Evolutionary conservation across 37 sponge, comb jelly and placozoan genomes (phyloP), one percentile per base, ranked within the genome.

Genomic region (Aphrocallistes beatrix): DNA sequence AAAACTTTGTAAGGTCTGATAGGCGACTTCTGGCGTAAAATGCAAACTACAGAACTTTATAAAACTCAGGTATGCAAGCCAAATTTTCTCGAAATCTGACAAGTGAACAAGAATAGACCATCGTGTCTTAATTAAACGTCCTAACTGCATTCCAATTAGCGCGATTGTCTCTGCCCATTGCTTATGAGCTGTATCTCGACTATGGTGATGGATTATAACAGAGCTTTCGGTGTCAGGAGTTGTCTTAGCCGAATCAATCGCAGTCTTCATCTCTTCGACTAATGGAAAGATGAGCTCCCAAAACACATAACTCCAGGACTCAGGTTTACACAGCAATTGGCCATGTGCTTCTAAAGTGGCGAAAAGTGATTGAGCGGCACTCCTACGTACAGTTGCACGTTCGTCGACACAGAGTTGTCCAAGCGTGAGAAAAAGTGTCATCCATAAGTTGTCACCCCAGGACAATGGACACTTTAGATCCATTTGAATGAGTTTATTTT

Each of bases 121-220:
- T 60, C 75, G 25, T 8, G 75, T 28, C 21, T 60, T 60, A 6
- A 60, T 60, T 13, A 60, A 60, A 8, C 75, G 8, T 32, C 75
- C 75, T 30, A 60, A 28, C 21, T 60, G 75, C 75, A 60, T 60
- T 32, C 75, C 75, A 60, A 60, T 28, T 82, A 37, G 40, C 60
- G 39, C 81, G n/a, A 60, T 93, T 19, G 99, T 95, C 88, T 98
- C 95, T 37, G 95, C 99, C 99, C 99, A 98, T 87, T 98, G 99
- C 83, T 98, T 98, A 81, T 90, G 90, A 37, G 88, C 96, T 1
- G 99, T 93, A 90, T 98, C 88, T 34, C 99, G 75, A 19, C 93
- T 60, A 85, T 98, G 96, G 34, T 60, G 75, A 82, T 98, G 99
- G 25, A 98, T 92, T 50, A 98, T 83, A 82, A 94, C 49, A 50